Conservation (phyloP, 92 coral and sea anemone genomes). For the Parazoanthus atlanticus region DNA sequence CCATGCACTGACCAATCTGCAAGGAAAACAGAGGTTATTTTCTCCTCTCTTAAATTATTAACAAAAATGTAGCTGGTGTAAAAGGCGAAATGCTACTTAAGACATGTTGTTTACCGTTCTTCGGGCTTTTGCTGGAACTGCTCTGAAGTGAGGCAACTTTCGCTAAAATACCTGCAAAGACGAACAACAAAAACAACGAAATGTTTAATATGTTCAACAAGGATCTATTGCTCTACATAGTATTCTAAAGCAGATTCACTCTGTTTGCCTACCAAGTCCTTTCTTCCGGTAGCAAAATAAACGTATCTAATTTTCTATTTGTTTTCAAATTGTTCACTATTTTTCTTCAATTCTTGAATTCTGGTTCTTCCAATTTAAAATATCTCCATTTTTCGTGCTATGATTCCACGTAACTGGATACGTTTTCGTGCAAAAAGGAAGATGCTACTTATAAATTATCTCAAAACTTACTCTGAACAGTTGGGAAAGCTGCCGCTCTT, state of each 20-base stretch:
- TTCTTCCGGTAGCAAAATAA: too few species aligned
- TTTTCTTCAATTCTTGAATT: too few species aligned
- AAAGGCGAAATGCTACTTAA: neutral
- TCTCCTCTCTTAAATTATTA: neutral
- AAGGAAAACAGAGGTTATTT: neutral
- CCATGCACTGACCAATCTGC: conserved; percentile 44
- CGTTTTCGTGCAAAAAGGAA: too few species aligned
- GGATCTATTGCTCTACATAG: neutral
- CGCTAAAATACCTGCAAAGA: conserved; percentile 81
- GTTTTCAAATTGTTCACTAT: too few species aligned
- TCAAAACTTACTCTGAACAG: conserved; percentile 88
- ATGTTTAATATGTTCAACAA: neutral
- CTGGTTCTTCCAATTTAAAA: too few species aligned
- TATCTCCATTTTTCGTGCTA: too few species aligned
- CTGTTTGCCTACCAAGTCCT: too few species aligned
- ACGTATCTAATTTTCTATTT: too few species aligned
- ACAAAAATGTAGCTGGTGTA: neutral
- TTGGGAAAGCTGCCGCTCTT: conserved; percentile 96
- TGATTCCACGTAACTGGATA: neutral
- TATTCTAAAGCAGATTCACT: too few species aligned
- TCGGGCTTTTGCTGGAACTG: conserved; percentile 68
- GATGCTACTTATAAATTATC: neutral
- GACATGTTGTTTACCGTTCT: conserved; percentile 47
- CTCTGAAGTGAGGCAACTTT: conserved; percentile 95
- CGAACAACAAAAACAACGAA: conserved; percentile 2